phyloP scores from a whole-genome alignment of 2,113 vertebrate species.

The Myodes glareolus region DNA sequence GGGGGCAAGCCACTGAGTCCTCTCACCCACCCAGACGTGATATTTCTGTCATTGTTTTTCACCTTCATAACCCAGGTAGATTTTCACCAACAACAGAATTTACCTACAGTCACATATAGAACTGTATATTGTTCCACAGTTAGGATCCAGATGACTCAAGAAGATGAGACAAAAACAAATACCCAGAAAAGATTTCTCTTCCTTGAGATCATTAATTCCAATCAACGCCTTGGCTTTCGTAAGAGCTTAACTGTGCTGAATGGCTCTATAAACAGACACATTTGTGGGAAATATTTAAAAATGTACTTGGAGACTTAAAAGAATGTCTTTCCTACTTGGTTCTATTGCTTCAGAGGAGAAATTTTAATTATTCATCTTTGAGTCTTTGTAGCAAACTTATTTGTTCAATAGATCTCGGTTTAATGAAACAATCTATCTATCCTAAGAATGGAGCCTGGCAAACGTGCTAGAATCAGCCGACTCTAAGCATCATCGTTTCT shows the following conservation, averaged over 20 bases:
- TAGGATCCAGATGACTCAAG: not conserved
- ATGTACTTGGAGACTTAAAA: not conserved
- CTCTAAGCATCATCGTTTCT: not conserved
- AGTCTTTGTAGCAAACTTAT: not conserved
- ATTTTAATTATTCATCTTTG: not conserved
- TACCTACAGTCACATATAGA: not conserved
- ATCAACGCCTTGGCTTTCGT: not conserved
- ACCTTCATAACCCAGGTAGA: not conserved
- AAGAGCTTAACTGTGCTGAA: constrained; percentile 1
- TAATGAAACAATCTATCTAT: not conserved
- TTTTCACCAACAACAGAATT: not conserved
- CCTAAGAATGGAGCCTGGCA: not conserved
- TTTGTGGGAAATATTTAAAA: not conserved
- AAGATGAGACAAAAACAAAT: not conserved
- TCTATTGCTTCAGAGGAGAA: not conserved
- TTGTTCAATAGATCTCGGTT: not conserved
- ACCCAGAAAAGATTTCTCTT: not conserved
- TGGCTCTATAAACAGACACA: not conserved
- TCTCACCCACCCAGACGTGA: not conserved
- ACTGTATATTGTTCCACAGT: not conserved
- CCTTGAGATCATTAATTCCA: constrained; percentile 36
- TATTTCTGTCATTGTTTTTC: not conserved
- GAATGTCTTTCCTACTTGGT: not conserved
- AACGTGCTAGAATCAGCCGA: not conserved
- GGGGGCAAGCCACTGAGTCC: not conserved